phyloP scores from a whole-genome alignment of 2,113 vertebrate genomes.

The Leuciscus idus region DNA sequence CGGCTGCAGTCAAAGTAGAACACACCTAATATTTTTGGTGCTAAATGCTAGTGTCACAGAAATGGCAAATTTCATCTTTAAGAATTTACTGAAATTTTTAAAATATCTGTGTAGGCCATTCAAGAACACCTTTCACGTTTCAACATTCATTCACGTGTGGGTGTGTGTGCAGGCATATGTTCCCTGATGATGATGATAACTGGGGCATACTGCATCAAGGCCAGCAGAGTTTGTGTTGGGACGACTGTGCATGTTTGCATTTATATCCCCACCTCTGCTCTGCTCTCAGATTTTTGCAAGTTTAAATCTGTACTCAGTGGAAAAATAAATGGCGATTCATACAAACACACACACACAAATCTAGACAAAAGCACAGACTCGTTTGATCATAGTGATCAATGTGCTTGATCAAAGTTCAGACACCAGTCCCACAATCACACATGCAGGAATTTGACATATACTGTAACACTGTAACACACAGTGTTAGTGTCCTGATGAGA shows the following conservation, averaged over 20 bases:
- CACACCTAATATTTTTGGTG: background rate
- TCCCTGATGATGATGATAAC: conserved; percentile 11
- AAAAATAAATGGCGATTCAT: background rate
- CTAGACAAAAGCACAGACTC: background rate
- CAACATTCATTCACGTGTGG: background rate
- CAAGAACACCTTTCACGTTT: background rate
- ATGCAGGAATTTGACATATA: background rate
- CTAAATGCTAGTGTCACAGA: background rate
- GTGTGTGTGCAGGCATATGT: conserved; percentile 16
- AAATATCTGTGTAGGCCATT: conserved; percentile 18
- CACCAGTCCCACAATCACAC: background rate
- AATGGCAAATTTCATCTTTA: background rate
- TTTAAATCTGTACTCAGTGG: background rate
- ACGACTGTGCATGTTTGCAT: conserved; percentile 21
- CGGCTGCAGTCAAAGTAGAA: background rate
- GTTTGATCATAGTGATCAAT: background rate
- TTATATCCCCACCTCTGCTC: conserved; percentile 29
- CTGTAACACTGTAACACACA: background rate
- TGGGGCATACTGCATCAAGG: conserved; percentile 47
- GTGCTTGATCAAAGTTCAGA: background rate
- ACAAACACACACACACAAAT: conserved; percentile 23
- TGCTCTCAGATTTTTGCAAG: background rate
- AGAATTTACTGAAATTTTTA: background rate
- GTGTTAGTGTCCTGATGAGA: background rate
- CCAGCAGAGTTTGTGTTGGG: conserved; percentile 30